Evolutionary conservation across 1,140 invertebrate genomes (phyloP), one percentile per base, ranked within the genome.

Genomic region (Pantala flavescens): DNA sequence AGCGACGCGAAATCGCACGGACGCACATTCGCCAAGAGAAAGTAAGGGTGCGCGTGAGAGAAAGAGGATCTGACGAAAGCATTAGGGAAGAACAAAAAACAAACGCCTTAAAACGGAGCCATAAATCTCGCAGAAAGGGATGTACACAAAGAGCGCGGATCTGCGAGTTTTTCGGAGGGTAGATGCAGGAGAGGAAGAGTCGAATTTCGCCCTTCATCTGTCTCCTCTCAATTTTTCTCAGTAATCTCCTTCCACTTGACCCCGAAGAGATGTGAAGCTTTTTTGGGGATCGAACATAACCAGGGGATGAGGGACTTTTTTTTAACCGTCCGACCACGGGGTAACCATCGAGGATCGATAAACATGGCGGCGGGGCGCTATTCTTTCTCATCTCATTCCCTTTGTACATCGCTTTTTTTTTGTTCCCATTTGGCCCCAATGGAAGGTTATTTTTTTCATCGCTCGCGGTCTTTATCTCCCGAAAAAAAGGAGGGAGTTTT

Each of bases 211-310:
- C 12, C 49, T 63, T 63, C 49, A 63, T 63, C n/a, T 63, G 49
- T 63, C 49, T 63, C 49, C 49, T 21, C 49, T 63, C 49, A 63
- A n/a, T 63, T 63, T 63, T 63, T 63, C 49, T 3, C 12, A 63
- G 49, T 63, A 63, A 63, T 63, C 49, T 63, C 49, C n/a, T 21
- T 63, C 49, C 49, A 63, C 49, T 63, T 63, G 49, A 63, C 49
- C 49, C 49, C 49, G 49, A 63, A 63, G 49, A 12, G n/a, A 63
- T 16, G 49, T 63, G 49, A 14, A 5, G 49, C 5, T 63, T 16
- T 63, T 63, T 16, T 63, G 49, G n/a, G 49, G 49, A 63, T 16
- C 16, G 49, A 21, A 63, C 16, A 12, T 9, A 63, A 63, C 3
- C 12, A 12, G 49, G n/a, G 49, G 49, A 63, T 16, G 12, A 63